Conservation (phyloP, 2,797 vertebrate genomes). For the Tokudaia muenninki region DNA sequence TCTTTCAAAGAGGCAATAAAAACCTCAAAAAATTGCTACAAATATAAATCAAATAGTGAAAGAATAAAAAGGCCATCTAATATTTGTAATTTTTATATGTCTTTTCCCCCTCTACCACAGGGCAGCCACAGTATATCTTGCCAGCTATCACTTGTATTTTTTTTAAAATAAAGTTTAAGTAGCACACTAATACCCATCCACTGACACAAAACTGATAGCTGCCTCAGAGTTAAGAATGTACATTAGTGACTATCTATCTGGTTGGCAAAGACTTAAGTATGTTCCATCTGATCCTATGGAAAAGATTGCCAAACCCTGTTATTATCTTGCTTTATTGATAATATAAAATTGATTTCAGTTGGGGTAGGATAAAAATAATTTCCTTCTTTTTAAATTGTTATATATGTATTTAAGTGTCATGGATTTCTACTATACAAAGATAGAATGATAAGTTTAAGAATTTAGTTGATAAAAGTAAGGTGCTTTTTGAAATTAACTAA, state of each 20-base stretch:
- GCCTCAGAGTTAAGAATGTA: background rate
- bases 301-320: background rate
- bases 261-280: background rate
- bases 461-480: constrained; percentile 79
- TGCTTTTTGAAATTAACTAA: constrained; percentile 82
- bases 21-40: background rate
- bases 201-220: background rate
- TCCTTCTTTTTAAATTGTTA: constrained; percentile 70
- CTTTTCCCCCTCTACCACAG: background rate
- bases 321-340: background rate
- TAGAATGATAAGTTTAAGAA: constrained; percentile 79
- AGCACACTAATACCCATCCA: background rate
- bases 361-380: constrained; percentile 65
- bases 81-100: background rate
- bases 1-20: background rate
- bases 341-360: constrained; percentile 77
- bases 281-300: background rate
- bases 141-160: background rate
- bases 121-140: background rate
- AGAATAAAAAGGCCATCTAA: background rate
- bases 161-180: constrained; percentile 40
- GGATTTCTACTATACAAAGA: constrained; percentile 69
- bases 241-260: background rate
- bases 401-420: constrained; percentile 85
- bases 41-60: background rate